These are phyloP conservation scores for Aradus depressus DNA, from an alignment of 2,888 invertebrate genomes.

Conservation along the genomic window DNA sequence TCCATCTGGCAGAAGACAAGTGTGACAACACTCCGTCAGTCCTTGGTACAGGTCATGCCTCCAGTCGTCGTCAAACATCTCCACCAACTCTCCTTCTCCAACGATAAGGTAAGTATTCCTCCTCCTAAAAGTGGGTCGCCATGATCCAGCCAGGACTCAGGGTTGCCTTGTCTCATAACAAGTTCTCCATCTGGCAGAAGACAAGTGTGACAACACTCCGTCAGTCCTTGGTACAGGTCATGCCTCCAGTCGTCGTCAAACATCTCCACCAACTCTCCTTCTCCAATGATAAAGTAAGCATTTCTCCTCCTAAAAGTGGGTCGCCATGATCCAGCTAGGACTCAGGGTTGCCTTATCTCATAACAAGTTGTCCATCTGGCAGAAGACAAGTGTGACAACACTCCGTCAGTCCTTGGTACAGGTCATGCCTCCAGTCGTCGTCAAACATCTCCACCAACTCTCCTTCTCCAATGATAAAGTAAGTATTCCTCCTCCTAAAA, in stretches of 20 bases:
- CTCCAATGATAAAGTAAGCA: too few species aligned
- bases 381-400: constrained; percentile 38
- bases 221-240: constrained; percentile 36
- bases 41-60: constrained; percentile 34
- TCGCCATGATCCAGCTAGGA: constrained; percentile 42
- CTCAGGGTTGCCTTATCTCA: constrained; percentile 40
- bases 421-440: constrained; percentile 31
- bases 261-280: too few species aligned
- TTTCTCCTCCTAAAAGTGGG: too few species aligned
- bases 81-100: constrained; percentile 2
- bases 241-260: constrained; percentile 30
- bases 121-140: constrained; percentile 40
- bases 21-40: constrained; percentile 35
- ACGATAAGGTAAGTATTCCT: constrained; percentile 2
- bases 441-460: constrained; percentile 29
- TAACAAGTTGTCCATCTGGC: constrained; percentile 40
- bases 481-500: too few species aligned
- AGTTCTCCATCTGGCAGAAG: constrained; percentile 41
- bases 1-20: constrained; percentile 42
- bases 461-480: too few species aligned
- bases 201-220: constrained; percentile 34
- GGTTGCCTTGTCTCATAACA: constrained; percentile 41
- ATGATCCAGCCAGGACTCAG: constrained; percentile 42
- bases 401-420: constrained; percentile 36
- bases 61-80: constrained; percentile 27